Evolutionary conservation across 1,140 invertebrate genomes (phyloP), one percentile per base, ranked within the genome.

Genomic region (Hypothenemus hampei): DNA sequence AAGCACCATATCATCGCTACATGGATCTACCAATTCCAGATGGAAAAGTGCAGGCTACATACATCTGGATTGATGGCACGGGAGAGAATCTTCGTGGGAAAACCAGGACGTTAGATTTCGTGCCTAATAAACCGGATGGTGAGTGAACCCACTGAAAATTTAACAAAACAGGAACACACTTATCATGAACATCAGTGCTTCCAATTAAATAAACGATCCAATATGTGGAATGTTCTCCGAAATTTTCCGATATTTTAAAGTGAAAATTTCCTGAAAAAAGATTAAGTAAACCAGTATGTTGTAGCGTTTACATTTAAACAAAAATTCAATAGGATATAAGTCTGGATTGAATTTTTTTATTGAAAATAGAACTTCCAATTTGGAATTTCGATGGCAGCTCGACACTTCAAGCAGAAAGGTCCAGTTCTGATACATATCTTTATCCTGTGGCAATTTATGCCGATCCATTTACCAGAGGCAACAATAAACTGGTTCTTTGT

Each of bases 61-160:
- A 98, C 73, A 81, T 98, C 26, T 98, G 95, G 94, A 93, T 98
- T 54, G 94, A 98, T 71, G 94, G 94, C 3, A 89, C 87, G 1
- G 91, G 91, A 1, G 91, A 97, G 72, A 80, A 86, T 55, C 66
- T 97, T 3, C 77, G 95, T 53, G 83, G 84, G 67, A 98, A 98
- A 70, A 93, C 92, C 11, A 80, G 86, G 57, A 97, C 93, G 0
- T 65, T 95, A 23, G 83, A 86, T 65, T 86, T 82, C 60, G 76
- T 87, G 19, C 91, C 91, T 0, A 84, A 84, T 58, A 69, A 74
- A 48, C 78, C 87, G 0, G 80, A 84, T 76, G 82, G 82, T 85
- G 60, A 58, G 35, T 8, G 8, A n/a, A n/a, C n/a, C n/a, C n/a
- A n/a, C 18, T 46, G n/a, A n/a, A n/a, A n/a, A n/a, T n/a, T n/a